Evolutionary conservation across 2,113 vertebrate genomes (phyloP).

Genomic region (Upupa epops): DNA sequence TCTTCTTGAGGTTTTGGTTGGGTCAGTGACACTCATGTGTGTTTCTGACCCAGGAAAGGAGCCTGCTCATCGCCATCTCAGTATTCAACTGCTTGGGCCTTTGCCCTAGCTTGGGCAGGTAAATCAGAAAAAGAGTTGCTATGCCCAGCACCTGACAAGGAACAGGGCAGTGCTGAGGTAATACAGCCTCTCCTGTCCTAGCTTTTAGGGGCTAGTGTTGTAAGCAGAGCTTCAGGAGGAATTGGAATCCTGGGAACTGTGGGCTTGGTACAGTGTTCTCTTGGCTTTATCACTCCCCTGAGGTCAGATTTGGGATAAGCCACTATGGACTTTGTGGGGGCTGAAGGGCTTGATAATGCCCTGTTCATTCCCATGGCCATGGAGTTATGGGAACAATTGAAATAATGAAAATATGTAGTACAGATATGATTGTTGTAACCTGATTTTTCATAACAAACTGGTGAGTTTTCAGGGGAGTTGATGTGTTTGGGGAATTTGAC

Average conservation of each 20-base stretch:
- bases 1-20: fast-evolving
- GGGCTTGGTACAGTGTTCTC: not conserved
- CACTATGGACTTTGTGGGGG: fast-evolving
- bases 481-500: not conserved
- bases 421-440: fast-evolving
- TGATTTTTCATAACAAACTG: not conserved
- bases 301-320: not conserved
- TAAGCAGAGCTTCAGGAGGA: not conserved
- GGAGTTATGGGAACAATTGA: not conserved
- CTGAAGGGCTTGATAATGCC: fast-evolving
- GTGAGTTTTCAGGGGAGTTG: not conserved
- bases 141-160: not conserved
- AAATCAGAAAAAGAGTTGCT: not conserved
- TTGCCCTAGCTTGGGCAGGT: not conserved
- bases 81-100: not conserved
- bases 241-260: not conserved
- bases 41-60: not conserved
- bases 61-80: not conserved
- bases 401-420: not conserved
- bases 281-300: not conserved
- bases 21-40: not conserved
- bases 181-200: not conserved
- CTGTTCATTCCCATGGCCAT: not conserved
- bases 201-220: not conserved
- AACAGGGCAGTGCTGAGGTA: not conserved